Evolutionary conservation across 2,888 invertebrate genomes (phyloP), one percentile per base, ranked within the genome.

Genomic region (Pseudoips prasinana): DNA sequence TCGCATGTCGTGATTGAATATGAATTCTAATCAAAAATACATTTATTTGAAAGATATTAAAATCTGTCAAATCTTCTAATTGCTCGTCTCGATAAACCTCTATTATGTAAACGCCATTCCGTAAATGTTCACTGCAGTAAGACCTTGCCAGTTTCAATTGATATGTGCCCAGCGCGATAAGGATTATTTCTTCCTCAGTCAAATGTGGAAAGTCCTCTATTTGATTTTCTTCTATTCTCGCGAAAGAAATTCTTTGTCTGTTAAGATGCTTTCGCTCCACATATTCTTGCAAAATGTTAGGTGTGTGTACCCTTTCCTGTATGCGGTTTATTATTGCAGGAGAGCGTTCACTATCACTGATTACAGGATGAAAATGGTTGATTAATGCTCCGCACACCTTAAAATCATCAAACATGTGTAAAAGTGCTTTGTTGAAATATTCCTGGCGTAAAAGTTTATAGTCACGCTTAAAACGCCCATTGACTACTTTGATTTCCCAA

Each of bases 101-200:
- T 11, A 38, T 38, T 11, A 10, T 14, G 22, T 29, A 39, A 25
- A 27, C 22, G 8, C 39, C 29, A 26, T 8, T 26, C 25, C 26
- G 33, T 17, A 39, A 8, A 29, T 46, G 36, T 25, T 46, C 39
- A 8, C 33, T 33, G 25, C 20, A 39, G 17, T 43, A 42, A 22
- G 28, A 28, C 20, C 23, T 25, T 6, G 39, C 39, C 10, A 35
- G 33, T 29, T 35, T 34, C 3, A 44, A 8, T 18, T 45, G 45
- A 29, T 41, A 45, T 8, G 38, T 34, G n/a, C 41, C 33, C 23
- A 44, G 23, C 8, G 39, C 39, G 17, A 33, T 35, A 10, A 44
- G 18, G 18, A 38, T 38, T 6, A 40, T 22, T 29, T 43, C 33
- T 23, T 43, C 25, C 22, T 33, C 33, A 14, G 33, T 35, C 14